A percentile compares a stretch with the other conserved stretches of the same genome.
These are phyloP conservation scores for Urocolius indicus DNA, from an alignment of 2,113 vertebrate species.

Conservation along the genomic window DNA sequence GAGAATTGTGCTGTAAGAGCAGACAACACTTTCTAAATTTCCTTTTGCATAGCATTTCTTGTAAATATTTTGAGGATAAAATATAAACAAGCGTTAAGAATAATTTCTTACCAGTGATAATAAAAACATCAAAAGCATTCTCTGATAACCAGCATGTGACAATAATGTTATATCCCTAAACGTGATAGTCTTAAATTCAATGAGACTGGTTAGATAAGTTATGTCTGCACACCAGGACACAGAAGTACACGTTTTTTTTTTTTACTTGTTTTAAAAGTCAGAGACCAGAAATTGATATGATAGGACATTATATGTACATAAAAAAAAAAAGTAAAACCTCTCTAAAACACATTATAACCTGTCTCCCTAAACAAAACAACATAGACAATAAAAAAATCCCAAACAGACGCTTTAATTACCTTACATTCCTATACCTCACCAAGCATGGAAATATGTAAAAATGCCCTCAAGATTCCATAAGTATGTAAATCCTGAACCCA, in stretches of 20 bases:
- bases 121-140: not conserved
- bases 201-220: not conserved
- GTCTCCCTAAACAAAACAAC: not conserved
- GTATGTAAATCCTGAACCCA: conserved; percentile 43
- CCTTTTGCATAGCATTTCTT: not conserved
- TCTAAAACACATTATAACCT: conserved; percentile 22
- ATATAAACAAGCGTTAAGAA: not conserved
- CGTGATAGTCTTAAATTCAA: not conserved
- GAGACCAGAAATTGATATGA: not conserved
- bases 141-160: not conserved
- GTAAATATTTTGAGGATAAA: not conserved
- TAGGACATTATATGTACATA: not conserved
- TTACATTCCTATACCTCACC: conserved; percentile 23
- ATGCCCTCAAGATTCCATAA: conserved; percentile 32
- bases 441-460: conserved; percentile 17
- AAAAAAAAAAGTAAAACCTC: conserved; percentile 15
- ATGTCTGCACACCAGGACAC: not conserved
- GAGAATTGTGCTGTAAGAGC: not conserved
- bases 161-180: not conserved
- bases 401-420: conserved; percentile 4
- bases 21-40: not conserved
- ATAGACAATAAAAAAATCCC: not conserved
- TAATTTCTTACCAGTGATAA: not conserved
- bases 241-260: not conserved
- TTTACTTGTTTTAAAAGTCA: not conserved